Conservation (phyloP, 2,113 vertebrate genomes). For the Camelus bactrianus region DNA sequence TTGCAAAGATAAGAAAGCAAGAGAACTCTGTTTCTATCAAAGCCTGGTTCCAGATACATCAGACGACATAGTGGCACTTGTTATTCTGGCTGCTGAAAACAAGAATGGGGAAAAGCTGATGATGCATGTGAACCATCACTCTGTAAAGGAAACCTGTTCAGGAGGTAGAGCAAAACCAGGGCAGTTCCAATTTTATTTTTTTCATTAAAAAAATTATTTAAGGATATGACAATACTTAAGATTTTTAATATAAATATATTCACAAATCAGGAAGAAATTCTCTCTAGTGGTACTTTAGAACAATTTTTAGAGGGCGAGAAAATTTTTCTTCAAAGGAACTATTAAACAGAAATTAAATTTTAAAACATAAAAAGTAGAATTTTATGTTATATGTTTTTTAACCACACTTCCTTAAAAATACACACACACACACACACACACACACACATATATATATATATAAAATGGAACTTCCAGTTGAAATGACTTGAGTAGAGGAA, state of each 20-base stretch:
- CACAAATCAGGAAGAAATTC: constrained; percentile 13
- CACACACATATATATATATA: background rate
- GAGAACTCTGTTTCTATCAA: background rate
- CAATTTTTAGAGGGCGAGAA: constrained; percentile 2
- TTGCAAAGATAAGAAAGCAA: constrained; percentile 47
- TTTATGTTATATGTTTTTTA: background rate
- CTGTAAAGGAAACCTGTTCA: background rate
- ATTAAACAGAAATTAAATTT: constrained; percentile 26
- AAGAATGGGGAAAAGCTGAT: background rate
- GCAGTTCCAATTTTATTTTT: background rate
- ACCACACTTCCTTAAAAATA: background rate
- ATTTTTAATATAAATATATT: constrained; percentile 50
- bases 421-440: background rate
- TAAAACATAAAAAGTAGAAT: background rate
- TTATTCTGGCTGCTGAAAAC: constrained; percentile 2
- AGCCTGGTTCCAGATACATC: background rate
- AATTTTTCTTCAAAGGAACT: constrained; percentile 47
- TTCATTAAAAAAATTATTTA: constrained; percentile 40
- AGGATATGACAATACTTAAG: background rate
- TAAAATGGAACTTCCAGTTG: background rate
- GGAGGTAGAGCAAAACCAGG: background rate
- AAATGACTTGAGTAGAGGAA: background rate
- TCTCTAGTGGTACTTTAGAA: constrained; percentile 7
- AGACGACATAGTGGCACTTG: background rate
- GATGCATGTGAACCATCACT: background rate